phyloP scores from a whole-genome alignment of 2,113 vertebrate genomes.

The Saguinus midas region DNA sequence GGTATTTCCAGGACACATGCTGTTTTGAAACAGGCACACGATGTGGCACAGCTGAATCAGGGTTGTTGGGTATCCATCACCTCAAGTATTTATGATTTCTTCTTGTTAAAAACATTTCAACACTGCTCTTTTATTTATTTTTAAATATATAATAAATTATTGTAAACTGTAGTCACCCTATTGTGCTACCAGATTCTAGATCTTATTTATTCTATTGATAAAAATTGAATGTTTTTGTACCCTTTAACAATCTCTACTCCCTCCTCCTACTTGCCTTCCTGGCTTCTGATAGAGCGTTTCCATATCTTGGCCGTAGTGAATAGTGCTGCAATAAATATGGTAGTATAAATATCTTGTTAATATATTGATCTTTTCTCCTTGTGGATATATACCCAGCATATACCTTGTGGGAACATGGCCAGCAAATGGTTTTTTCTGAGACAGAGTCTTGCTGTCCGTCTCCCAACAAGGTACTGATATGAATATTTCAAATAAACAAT shows the following conservation, averaged over 20 bases:
- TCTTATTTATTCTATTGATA: background rate
- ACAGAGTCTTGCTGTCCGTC: background rate
- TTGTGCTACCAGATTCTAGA: background rate
- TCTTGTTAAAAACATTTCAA: background rate
- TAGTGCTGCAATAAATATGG: background rate
- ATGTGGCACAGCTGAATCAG: background rate
- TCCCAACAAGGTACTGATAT: background rate
- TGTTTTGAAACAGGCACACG: background rate
- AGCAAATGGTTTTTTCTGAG: no score
- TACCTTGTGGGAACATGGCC: no score
- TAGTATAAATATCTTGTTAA: background rate
- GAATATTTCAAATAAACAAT: constrained; percentile 23
- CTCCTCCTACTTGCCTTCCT: background rate
- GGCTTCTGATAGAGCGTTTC: background rate
- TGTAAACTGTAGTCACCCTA: background rate
- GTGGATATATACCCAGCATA: background rate
- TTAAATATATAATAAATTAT: background rate
- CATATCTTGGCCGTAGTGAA: background rate
- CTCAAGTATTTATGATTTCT: background rate
- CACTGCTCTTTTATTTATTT: background rate
- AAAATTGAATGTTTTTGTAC: background rate
- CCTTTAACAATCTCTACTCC: background rate
- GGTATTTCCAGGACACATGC: background rate
- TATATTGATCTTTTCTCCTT: background rate
- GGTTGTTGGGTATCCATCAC: background rate